Evolutionary conservation across 2,797 vertebrate genomes (phyloP), one percentile per base, ranked within the genome.

Genomic region (Eupleurogrammus muticus): DNA sequence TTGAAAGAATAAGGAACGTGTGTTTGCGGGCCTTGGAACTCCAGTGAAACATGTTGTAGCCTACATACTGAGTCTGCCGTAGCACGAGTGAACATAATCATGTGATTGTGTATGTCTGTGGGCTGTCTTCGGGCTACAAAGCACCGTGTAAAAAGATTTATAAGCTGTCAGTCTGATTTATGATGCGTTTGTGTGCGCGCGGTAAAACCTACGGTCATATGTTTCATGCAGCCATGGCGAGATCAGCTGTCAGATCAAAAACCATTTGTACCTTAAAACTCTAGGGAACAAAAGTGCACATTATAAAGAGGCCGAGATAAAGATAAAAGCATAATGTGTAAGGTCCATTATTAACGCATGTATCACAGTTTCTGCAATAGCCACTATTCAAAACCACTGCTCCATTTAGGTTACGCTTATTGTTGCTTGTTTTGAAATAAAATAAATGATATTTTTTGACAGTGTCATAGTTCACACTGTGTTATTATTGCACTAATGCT

Each of bases 141-240:
- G 9, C 23, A 34, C 1, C 0, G 23, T 40, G 24, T 53, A 40
- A 75, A 66, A 54, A 52, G 36, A 62, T 9, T 38, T 63, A 66
- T 60, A 20, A 19, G 32, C 56, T 70, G 58, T 76, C 2, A 21
- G 20, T 16, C 57, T 73, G 55, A 80, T 71, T 53, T 48, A 70
- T 67, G 10, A 50, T 19, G 38, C 46, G 21, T 17, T 55, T 47
- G 32, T 21, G 11, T n/a, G 32, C 21, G 65, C 14, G 34, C 12
- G 20, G 16, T 52, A 40, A 55, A 2, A 73, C 49, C 9, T n/a
- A 14, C 13, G 24, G n/a, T 58, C 23, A 50, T 20, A 36, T 47
- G 21, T 32, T 58, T 58, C 14, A 13, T 40, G 44, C 1, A 36
- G 20, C 16, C 34, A 34, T 34, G 14, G 14, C 40, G 46, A 54